Evolutionary conservation across 2,797 vertebrate genomes (phyloP), one percentile per base, ranked within the genome.

Genomic region (Dermochelys coriacea): DNA sequence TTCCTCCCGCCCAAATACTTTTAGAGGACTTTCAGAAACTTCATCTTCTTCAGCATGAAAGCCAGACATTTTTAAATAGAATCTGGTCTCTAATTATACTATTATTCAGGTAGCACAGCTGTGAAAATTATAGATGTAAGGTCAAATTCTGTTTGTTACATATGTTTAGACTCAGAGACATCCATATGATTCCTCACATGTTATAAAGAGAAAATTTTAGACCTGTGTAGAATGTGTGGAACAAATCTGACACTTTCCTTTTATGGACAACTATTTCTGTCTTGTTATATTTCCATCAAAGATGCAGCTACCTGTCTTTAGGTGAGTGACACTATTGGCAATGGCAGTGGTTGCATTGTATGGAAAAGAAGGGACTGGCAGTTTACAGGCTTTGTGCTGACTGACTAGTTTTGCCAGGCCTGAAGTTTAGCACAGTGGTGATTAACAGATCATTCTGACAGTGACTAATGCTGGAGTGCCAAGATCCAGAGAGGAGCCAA

Each of bases 11-110:
- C 41, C 31, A 15, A 1, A 55, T 79, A 61, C 50, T 80, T 77
- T 79, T 80, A 88, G 80, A 74, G 55, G 41, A 75, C 11, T 84
- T 93, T 91, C 85, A 86, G 89, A 16, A 89, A n/a, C 54, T 89
- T 89, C 80, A 80, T 86, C 91, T 83, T 89, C 25, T 85, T 9
- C 54, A 23, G 3, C 2, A 50, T 81, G 87, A 85, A 68, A 82
- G 93, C 86, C 75, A 77, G 77, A 75, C 84, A 21, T 89, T 88
- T 80, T 52, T 5, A 37, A 54, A 41, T 71, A 41, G 37, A 71
- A 71, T 41, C 68, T 41, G 21, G 10, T 71, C 21, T 41, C 18
- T 12, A 71, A n/a, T 64, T 7, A n/a, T n/a, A 21, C 1, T 8
- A 21, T 52, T 12, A 21, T 25, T 23, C 7, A 12, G 6, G 52